A percentile compares a stretch with the other conserved stretches of the same genome.
These are phyloP conservation scores for Clunio marinus DNA, from an alignment of 2,888 invertebrate genomes.

Conservation along the genomic window DNA sequence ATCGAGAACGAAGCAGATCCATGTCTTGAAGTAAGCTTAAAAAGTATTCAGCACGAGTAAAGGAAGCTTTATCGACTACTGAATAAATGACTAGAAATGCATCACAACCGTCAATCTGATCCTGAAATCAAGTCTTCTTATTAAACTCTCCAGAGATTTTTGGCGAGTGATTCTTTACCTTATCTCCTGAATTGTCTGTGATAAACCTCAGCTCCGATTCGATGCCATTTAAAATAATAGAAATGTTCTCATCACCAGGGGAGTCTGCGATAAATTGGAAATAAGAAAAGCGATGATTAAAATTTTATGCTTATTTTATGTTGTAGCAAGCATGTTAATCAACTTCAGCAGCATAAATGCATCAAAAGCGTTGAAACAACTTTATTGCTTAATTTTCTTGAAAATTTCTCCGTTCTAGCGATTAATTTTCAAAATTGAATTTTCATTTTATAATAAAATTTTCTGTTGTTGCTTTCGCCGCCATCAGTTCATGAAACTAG, in stretches of 20 bases:
- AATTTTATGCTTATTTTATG: too few relatives aligned
- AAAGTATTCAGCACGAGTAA: slow-evolving; percentile 76
- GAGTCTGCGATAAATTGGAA: slow-evolving; percentile 55
- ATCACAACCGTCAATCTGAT: slow-evolving; percentile 72
- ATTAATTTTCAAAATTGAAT: too few relatives aligned
- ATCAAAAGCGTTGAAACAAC: too few relatives aligned
- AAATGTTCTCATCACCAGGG: slow-evolving; percentile 67
- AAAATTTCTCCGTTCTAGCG: too few relatives aligned
- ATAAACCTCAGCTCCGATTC: slow-evolving; percentile 88
- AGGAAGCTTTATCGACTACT: slow-evolving; percentile 85
- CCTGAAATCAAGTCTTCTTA: slow-evolving; percentile 53
- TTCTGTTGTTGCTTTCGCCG: too few relatives aligned
- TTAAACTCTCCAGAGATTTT: too few relatives aligned
- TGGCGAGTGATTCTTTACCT: too few relatives aligned
- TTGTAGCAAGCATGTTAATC: too few relatives aligned
- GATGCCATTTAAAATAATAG: slow-evolving; percentile 87
- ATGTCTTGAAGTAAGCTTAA: slow-evolving; percentile 72
- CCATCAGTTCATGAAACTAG: too few relatives aligned
- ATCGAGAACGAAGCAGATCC: slow-evolving; percentile 70
- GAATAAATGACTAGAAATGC: slow-evolving; percentile 88
- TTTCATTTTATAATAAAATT: too few relatives aligned
- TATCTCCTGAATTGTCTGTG: slow-evolving; percentile 51
- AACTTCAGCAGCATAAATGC: too few relatives aligned
- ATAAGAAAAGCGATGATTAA: background rate
- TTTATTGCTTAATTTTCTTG: too few relatives aligned